Evolutionary conservation across 2,797 vertebrate species (phyloP).

Genomic region (Hirundo rustica): DNA sequence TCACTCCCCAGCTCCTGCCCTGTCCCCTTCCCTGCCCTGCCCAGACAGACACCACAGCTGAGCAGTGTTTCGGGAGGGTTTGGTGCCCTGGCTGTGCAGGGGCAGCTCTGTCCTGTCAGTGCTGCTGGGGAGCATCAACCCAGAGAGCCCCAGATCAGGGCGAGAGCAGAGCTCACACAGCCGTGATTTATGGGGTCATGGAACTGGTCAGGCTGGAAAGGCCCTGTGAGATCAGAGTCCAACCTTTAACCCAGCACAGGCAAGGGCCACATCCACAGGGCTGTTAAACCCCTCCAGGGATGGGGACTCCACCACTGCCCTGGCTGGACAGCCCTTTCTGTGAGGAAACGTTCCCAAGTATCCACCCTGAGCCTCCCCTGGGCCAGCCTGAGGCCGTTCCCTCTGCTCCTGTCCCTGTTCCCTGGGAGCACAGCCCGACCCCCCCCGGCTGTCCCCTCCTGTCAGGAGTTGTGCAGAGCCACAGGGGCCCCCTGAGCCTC

Average conservation of each 20-base stretch:
- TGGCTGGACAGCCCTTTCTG: not conserved
- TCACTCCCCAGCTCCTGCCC: not conserved
- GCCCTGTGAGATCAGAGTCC: not conserved
- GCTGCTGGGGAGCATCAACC: not conserved
- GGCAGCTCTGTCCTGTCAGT: not conserved
- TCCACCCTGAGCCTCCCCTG: not conserved
- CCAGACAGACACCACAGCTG: not conserved
- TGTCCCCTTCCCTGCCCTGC: not conserved
- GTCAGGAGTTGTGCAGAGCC: not conserved
- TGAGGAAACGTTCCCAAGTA: too few species aligned
- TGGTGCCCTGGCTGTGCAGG: not conserved
- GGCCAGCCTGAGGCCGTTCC: not conserved
- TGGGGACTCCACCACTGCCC: not conserved
- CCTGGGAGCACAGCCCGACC: not conserved
- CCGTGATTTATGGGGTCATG: too few species aligned
- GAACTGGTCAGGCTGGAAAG: not conserved
- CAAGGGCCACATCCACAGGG: not conserved
- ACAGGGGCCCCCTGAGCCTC: not conserved
- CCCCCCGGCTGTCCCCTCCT: not conserved
- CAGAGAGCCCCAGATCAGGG: not conserved
- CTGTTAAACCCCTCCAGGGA: not conserved
- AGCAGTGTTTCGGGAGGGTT: not conserved
- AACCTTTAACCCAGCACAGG: not conserved
- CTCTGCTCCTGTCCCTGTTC: not conserved
- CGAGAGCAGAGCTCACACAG: accelerated